Conservation (phyloP, 2,888 invertebrate species). For the Mimachlamys varia region DNA sequence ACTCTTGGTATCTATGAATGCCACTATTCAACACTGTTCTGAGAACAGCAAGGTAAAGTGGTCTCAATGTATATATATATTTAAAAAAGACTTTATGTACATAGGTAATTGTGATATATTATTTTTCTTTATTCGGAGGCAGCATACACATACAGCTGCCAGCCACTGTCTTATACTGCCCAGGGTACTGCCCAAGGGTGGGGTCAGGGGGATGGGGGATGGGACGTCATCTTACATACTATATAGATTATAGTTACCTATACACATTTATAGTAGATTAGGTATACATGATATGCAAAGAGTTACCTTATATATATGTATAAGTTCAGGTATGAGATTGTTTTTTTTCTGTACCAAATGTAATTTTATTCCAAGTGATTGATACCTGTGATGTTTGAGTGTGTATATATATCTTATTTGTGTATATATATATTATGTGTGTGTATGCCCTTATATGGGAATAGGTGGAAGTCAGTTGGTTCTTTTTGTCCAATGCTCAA, state of each 20-base stretch:
- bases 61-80: too few species aligned
- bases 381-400: not conserved
- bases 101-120: too few species aligned
- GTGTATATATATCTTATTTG: not conserved
- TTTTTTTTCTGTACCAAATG: not conserved
- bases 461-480: not conserved
- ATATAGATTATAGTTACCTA: not conserved
- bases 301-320: not conserved
- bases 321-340: not conserved
- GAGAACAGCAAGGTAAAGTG: too few species aligned
- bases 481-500: conserved; percentile 16
- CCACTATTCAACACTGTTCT: too few species aligned
- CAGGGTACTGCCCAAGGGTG: not conserved
- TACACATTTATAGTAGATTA: not conserved
- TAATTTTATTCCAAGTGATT: conserved; percentile 24
- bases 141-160: not conserved
- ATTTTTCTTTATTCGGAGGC: not conserved
- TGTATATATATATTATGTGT: not conserved
- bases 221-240: too few species aligned
- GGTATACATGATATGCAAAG: not conserved
- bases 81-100: too few species aligned
- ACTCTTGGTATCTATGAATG: too few species aligned
- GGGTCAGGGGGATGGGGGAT: too few species aligned
- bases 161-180: not conserved
- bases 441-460: conserved; percentile 13